Percentiles rank a stretch among this genome's conserved stretches.
phyloP scores from a whole-genome alignment of 2,113 vertebrate genomes.

The Antechinus flavipes region DNA sequence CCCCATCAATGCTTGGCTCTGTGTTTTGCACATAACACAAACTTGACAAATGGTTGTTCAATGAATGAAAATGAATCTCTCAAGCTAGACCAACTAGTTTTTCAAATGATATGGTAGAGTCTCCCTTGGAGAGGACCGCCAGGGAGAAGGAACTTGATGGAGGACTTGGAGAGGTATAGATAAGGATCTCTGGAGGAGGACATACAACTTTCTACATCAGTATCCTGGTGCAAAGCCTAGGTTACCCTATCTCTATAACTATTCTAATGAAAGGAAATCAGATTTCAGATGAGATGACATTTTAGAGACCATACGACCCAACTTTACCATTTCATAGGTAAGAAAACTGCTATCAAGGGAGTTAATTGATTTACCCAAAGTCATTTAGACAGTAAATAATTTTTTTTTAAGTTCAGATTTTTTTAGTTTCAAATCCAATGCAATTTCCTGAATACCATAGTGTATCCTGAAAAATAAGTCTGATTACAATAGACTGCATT shows the following conservation, averaged over 20 bases:
- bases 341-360: background rate
- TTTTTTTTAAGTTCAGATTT: background rate
- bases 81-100: too few relatives aligned
- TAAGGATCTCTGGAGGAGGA: too few relatives aligned
- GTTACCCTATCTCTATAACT: background rate
- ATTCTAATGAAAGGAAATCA: background rate
- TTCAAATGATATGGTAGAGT: too few relatives aligned
- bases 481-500: background rate
- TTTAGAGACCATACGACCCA: background rate
- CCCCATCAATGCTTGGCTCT: background rate
- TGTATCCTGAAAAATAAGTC: background rate
- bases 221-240: background rate
- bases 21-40: background rate
- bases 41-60: background rate
- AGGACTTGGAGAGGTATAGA: too few relatives aligned
- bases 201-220: background rate
- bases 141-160: too few relatives aligned
- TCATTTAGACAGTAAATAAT: background rate
- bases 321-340: background rate
- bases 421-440: background rate
- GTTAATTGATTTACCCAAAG: background rate
- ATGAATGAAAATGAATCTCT: background rate
- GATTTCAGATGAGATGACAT: background rate
- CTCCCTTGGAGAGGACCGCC: too few relatives aligned
- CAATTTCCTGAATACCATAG: background rate